These are phyloP conservation scores for Perognathus longimembris DNA, from an alignment of 2,113 vertebrate species.

Conservation along the genomic window DNA sequence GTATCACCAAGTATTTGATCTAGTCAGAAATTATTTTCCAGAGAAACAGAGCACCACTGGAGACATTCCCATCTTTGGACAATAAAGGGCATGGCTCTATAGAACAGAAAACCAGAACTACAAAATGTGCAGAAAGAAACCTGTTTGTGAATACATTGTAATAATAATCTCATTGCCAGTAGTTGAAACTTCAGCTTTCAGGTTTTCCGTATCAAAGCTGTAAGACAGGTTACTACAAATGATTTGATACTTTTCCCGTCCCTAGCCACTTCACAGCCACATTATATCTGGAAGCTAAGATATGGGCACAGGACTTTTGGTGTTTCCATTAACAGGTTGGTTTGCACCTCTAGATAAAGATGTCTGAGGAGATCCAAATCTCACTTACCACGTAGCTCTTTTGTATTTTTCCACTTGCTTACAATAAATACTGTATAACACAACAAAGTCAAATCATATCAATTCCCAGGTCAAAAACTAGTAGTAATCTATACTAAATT, in stretches of 20 bases:
- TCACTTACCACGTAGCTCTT: conserved; percentile 35
- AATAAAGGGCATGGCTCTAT: background rate
- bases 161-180: background rate
- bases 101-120: conserved; percentile 17
- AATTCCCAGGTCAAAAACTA: conserved; percentile 28
- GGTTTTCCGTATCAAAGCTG: conserved; percentile 13
- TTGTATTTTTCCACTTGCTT: conserved; percentile 66
- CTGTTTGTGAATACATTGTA: background rate
- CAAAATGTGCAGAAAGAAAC: conserved; percentile 46
- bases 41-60: background rate
- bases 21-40: conserved; percentile 2
- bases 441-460: conserved; percentile 55
- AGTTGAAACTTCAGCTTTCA: background rate
- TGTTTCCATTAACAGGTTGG: conserved; percentile 62
- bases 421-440: conserved; percentile 41
- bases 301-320: conserved; percentile 29
- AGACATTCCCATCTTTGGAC: background rate
- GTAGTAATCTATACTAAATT: conserved; percentile 29
- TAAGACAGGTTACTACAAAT: conserved; percentile 66
- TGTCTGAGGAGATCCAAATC: conserved; percentile 59
- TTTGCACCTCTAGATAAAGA: conserved; percentile 74
- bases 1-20: background rate
- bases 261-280: conserved; percentile 31
- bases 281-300: conserved; percentile 68
- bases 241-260: conserved; percentile 52